Evolutionary conservation across 2,888 invertebrate genomes (phyloP), one percentile per base, ranked within the genome.

Genomic region (Cactoblastis cactorum): DNA sequence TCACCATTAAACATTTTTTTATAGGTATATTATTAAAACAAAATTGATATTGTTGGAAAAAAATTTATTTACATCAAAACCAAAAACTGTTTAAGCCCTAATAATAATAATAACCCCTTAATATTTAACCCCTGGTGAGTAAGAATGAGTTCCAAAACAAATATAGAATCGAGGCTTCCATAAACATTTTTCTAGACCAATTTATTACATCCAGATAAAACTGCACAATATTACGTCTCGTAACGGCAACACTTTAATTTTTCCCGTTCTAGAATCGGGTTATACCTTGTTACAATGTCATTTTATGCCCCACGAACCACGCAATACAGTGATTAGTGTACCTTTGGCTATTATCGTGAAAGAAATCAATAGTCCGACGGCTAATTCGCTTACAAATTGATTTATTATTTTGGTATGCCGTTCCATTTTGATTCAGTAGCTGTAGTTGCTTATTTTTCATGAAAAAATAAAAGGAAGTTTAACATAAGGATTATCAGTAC

Each of bases 281-380:
- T 49, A 51, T 39, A 18, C 50, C 52, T 56, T 52, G 53, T 52
- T 53, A 56, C 53, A 53, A 52, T 53, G 53, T 53, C 52, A 45
- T 56, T 56, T 52, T 53, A 53, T 52, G 53, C 48, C 48, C 49
- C 50, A 51, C 47, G 32, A 19, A 32, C 17, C 54, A 56, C 56
- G 56, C 56, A 43, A 56, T 54, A 17, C 46, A 34, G 56, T 50
- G 48, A 54, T 56, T 54, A 54, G 51, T 51, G 53, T 51, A 48
- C 46, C 56, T 54, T 49, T 35, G 15, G 17, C 49, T 15, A 32
- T 32, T 43, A 43, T 38, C 39, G 41, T 49, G 22, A 19, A 49
- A 32, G 33, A 34, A 49, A 49, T 43, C 49, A 49, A 49, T 49
- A 32, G 46, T n/a, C 24, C 15, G 47, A 15, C 18, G 41, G 41